phyloP scores from a whole-genome alignment of 2,888 invertebrate species.

The Endotricha flammealis region DNA sequence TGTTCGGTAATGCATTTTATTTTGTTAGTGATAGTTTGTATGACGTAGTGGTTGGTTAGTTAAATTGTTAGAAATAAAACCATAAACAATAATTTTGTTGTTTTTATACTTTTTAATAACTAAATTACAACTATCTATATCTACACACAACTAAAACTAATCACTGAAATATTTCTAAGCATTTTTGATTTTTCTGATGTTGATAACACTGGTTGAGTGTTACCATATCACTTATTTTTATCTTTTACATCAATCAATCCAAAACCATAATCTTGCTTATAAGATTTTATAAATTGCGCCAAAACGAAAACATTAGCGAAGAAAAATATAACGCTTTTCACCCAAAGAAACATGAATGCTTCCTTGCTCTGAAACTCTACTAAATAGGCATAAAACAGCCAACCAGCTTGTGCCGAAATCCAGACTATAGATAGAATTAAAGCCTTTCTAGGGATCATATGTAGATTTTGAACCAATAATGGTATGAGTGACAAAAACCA shows the following conservation, averaged over 20 bases:
- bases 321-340: slow-evolving; percentile 90
- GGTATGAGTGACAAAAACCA: slow-evolving; percentile 97
- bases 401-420: slow-evolving; percentile 86
- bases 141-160: slow-evolving; percentile 21
- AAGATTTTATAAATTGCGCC: slow-evolving; percentile 71
- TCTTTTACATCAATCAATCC: slow-evolving; percentile 25
- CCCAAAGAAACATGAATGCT: slow-evolving; percentile 91
- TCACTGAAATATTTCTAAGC: too few relatives aligned
- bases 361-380: slow-evolving; percentile 93
- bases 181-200: too few relatives aligned
- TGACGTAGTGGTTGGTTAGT: slow-evolving; percentile 35
- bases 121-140: slow-evolving; percentile 26
- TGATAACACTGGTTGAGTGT: slow-evolving; percentile 14
- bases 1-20: slow-evolving; percentile 33
- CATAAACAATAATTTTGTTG: slow-evolving; percentile 20
- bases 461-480: slow-evolving; percentile 84
- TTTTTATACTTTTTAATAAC: slow-evolving; percentile 27
- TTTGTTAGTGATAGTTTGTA: slow-evolving; percentile 36
- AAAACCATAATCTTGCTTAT: slow-evolving; percentile 50
- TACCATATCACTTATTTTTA: slow-evolving; percentile 9
- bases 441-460: slow-evolving; percentile 68
- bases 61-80: slow-evolving; percentile 55
- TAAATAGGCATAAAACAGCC: slow-evolving; percentile 94
- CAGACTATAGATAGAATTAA: slow-evolving; percentile 77
- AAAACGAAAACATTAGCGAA: slow-evolving; percentile 86